These are phyloP conservation scores for Cylindroiulus punctatus DNA, from an alignment of 2,888 invertebrate genomes.

Conservation along the genomic window DNA sequence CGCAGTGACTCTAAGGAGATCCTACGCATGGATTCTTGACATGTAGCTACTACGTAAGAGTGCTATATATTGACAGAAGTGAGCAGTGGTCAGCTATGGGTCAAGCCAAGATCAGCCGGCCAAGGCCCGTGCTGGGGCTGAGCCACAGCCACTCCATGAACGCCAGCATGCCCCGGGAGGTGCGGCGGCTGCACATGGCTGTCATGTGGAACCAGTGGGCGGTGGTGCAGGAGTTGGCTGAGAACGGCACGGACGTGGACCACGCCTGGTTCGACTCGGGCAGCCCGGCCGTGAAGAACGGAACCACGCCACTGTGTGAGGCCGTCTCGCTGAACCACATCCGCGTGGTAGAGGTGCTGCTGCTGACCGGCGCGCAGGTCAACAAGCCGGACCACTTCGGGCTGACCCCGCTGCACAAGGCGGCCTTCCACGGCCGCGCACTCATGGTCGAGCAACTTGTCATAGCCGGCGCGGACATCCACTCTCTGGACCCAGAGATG, in stretches of 20 bases:
- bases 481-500: conserved; percentile 65
- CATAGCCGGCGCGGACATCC: conserved; percentile 64
- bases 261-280: conserved; percentile 67
- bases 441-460: conserved; percentile 57
- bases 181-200: conserved; percentile 66
- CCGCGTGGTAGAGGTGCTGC: conserved; percentile 65
- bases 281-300: conserved; percentile 67
- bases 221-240: conserved; percentile 63
- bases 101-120: neutral
- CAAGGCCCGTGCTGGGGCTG: neutral
- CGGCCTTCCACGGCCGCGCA: conserved; percentile 63
- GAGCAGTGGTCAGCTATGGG: too few relatives aligned
- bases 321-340: conserved; percentile 67
- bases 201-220: conserved; percentile 66
- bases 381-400: conserved; percentile 65
- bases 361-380: conserved; percentile 65
- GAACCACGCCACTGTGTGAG: conserved; percentile 66
- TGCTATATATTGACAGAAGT: too few relatives aligned
- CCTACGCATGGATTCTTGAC: too few relatives aligned
- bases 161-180: conserved; percentile 66
- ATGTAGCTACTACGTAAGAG: too few relatives aligned
- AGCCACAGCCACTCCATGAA: conserved; percentile 3
- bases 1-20: too few relatives aligned
- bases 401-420: conserved; percentile 66
- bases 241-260: conserved; percentile 65